Evolutionary conservation across 2,797 vertebrate species (phyloP), one percentile per base, ranked within the genome.

Genomic region (Australoheros facetus): DNA sequence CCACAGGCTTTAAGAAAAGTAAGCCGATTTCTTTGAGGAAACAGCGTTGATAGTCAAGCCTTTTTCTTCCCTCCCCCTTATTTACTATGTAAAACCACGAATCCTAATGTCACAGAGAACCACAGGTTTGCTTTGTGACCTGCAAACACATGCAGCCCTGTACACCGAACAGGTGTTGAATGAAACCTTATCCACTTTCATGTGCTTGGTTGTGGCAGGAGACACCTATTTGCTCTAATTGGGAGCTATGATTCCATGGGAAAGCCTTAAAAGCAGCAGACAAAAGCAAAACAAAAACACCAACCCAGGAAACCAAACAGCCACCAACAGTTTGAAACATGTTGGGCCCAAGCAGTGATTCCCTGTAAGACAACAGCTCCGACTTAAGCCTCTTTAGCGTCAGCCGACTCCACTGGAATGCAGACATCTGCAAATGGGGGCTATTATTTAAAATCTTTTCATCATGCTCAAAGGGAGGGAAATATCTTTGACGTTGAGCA

Each of bases 391-490:
- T 84, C 84, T 89, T 91, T 71, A 92, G 92, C 88, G 78, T 91
- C 90, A 88, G 92, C 71, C 69, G 86, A 83, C 89, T 91, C 87
- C 72, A 69, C 84, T 89, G 93, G 91, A 93, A 94, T 95, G 92
- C 94, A 94, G 93, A 94, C 92, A 87, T 94, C 91, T 92, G 89
- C 90, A 85, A 62, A 91, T 83, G 90, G 85, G 77, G 84, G 81
- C 91, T 94, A 94, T 94, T 95, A 95, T 95, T 96, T 95, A 92
- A 94, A 94, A 94, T 93, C 91, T 94, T 94, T 95, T 95, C 93
- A 96, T 95, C 94, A 93, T 87, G 66, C 85, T 93, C 91, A 95
- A 94, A 95, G 90, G 92, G 90, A 82, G 89, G 91, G 88, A 90
- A 93, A 89, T 88, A 90, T 92, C 91, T 94, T 92, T 95, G 93